Percentiles rank a stretch among this genome's conserved stretches.
Conservation (phyloP, 2,113 vertebrate genomes). For the Myocastor coypus region DNA sequence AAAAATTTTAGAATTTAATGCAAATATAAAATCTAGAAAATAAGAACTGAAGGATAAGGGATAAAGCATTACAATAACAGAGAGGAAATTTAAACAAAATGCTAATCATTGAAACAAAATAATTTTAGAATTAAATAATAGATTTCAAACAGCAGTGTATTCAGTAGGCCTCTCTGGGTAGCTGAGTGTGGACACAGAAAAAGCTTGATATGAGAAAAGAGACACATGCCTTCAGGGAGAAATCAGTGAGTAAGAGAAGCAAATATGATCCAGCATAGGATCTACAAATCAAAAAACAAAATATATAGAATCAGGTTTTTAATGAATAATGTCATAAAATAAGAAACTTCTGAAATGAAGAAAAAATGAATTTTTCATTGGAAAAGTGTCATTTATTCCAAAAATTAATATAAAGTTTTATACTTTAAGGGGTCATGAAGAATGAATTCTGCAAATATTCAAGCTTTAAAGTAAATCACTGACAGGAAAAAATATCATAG, state of each 20-base stretch:
- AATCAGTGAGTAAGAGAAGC: background rate
- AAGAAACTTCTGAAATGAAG: background rate
- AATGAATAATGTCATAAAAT: background rate
- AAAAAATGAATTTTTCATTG: constrained; percentile 14
- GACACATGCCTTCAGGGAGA: background rate
- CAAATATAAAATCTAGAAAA: background rate
- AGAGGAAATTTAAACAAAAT: constrained; percentile 42
- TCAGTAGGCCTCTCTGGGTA: background rate
- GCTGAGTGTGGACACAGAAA: background rate
- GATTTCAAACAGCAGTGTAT: constrained; percentile 46
- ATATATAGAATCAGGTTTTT: background rate
- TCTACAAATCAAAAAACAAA: background rate
- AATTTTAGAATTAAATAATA: constrained; percentile 25
- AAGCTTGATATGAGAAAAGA: background rate
- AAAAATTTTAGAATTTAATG: constrained; percentile 17
- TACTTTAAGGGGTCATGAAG: constrained; percentile 27
- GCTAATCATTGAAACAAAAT: constrained; percentile 13
- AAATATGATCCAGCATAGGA: background rate
- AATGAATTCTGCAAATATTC: background rate
- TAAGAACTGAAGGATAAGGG: background rate
- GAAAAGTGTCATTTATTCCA: background rate
- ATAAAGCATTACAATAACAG: constrained; percentile 1
- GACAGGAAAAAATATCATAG: background rate
- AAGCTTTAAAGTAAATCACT: background rate
- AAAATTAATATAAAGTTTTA: background rate